phyloP scores from a whole-genome alignment of 30 jellyfish, hydroid and myxozoan genomes.

The Aurelia aurita region DNA sequence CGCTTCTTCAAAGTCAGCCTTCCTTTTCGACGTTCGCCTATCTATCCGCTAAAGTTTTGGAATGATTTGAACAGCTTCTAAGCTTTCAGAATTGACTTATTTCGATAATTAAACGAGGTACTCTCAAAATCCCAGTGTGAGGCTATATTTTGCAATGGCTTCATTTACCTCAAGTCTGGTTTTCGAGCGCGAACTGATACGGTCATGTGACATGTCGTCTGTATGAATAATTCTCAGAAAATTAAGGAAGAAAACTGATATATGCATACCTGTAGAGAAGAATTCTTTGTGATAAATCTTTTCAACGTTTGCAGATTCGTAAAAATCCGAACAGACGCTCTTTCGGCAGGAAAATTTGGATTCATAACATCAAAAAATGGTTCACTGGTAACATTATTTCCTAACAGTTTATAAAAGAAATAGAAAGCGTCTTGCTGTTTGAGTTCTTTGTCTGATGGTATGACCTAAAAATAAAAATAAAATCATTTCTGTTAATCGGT shows the following conservation, averaged over 20 bases:
- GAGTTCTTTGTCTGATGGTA: slow-evolving; percentile 71
- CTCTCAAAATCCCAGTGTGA: too few relatives aligned
- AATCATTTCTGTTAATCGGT: too few relatives aligned
- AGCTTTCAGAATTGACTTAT: too few relatives aligned
- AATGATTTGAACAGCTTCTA: too few relatives aligned
- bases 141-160: too few relatives aligned
- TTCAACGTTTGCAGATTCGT: slow-evolving; percentile 62
- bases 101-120: too few relatives aligned
- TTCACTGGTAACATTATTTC: slow-evolving; percentile 92
- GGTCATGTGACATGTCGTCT: too few relatives aligned
- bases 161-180: too few relatives aligned
- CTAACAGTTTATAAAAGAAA: slow-evolving; percentile 87
- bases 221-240: neutral
- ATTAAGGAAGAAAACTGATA: neutral
- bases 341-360: slow-evolving; percentile 89
- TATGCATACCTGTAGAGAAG: slow-evolving; percentile 74
- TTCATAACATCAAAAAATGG: slow-evolving; percentile 84
- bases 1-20: too few relatives aligned
- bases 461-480: slow-evolving; percentile 44
- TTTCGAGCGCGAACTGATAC: too few relatives aligned
- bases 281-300: slow-evolving; percentile 41
- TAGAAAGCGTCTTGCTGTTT: slow-evolving; percentile 85
- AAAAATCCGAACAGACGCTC: slow-evolving; percentile 93
- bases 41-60: too few relatives aligned
- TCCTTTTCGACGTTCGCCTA: too few relatives aligned